These are phyloP conservation scores for Nanorana parkeri DNA, from an alignment of 2,113 vertebrate species.

Conservation along the genomic window DNA sequence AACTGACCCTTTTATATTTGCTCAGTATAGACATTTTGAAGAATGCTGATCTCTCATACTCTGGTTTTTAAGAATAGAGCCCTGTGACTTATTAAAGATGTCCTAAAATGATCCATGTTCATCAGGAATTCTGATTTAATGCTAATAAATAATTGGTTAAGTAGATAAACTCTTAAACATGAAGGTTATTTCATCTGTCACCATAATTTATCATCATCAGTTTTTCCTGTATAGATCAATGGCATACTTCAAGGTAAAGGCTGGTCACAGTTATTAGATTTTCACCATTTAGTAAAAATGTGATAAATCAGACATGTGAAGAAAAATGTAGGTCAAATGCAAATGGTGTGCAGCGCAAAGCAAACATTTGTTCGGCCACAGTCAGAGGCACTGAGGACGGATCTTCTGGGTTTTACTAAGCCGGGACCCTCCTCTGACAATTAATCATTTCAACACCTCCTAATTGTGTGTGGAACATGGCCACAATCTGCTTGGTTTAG, in stretches of 20 bases:
- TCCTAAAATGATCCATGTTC: background rate
- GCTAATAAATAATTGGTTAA: constrained; percentile 38
- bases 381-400: constrained; percentile 42
- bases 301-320: constrained; percentile 48
- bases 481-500: background rate
- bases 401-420: constrained; percentile 46
- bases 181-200: constrained; percentile 39
- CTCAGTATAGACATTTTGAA: no score
- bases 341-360: constrained; percentile 50
- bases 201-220: constrained; percentile 41
- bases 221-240: constrained; percentile 24
- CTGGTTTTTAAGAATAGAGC: background rate
- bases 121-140: constrained; percentile 1
- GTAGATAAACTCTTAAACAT: constrained; percentile 7
- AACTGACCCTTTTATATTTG: no score
- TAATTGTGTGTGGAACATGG: background rate
- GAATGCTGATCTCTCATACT: background rate
- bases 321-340: constrained; percentile 53
- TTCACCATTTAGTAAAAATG: constrained; percentile 42
- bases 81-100: background rate
- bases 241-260: constrained; percentile 29
- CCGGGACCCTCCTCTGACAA: constrained; percentile 30
- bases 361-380: constrained; percentile 48
- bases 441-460: constrained; percentile 55
- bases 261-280: constrained; percentile 45